phyloP scores from a whole-genome alignment of 2,888 invertebrate species.

The Subacronicta megacephala region DNA sequence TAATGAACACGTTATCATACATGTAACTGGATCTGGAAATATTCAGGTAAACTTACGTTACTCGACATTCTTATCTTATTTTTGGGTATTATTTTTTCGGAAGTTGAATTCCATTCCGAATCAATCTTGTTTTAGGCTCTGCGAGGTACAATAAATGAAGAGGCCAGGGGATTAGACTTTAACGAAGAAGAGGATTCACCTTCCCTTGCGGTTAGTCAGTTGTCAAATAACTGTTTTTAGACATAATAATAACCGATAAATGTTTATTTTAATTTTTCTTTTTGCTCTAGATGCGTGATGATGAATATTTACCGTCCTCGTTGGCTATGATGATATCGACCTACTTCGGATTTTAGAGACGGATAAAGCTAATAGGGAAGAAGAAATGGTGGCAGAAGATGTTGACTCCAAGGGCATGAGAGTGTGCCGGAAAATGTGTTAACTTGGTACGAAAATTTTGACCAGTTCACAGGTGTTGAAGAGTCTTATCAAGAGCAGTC shows the following conservation, averaged over 20 bases:
- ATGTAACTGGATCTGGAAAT: constrained; percentile 19
- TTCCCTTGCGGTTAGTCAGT: constrained; percentile 14
- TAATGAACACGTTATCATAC: constrained; percentile 26
- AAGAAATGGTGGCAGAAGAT: neutral
- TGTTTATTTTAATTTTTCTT: constrained; percentile 1
- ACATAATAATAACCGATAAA: constrained; percentile 12
- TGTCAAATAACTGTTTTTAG: constrained; percentile 8
- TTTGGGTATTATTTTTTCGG: no score
- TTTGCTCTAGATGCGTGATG: constrained; percentile 8
- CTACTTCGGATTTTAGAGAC: constrained; percentile 28
- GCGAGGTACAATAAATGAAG: constrained; percentile 24
- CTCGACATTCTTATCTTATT: no score
- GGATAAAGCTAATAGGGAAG: constrained; percentile 20
- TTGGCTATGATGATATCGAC: constrained; percentile 26
- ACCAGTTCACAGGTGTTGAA: constrained; percentile 12
- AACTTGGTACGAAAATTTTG: constrained; percentile 16
- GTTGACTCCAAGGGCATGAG: no score
- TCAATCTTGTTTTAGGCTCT: constrained; percentile 17
- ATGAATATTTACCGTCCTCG: constrained; percentile 31
- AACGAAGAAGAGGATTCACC: constrained; percentile 29
- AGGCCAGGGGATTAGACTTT: constrained; percentile 23
- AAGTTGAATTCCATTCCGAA: no score
- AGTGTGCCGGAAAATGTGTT: no score
- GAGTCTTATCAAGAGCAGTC: constrained; percentile 29
- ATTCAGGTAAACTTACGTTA: constrained; percentile 9